These are phyloP conservation scores for Hydrolagus colliei DNA, from an alignment of 2,797 vertebrate species.

Conservation along the genomic window DNA sequence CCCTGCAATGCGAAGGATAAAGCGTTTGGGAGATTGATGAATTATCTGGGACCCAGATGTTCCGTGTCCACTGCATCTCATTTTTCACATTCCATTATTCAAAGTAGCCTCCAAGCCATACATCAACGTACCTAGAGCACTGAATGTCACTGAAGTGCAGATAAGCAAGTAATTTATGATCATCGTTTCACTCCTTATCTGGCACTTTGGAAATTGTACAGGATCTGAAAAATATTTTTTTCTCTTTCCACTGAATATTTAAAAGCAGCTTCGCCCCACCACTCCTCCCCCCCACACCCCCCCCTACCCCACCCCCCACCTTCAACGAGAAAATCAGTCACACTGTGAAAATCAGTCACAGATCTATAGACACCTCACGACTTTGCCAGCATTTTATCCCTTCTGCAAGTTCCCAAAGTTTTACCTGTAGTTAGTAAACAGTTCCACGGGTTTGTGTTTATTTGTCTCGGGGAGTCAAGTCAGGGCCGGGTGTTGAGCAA, in stretches of 20 bases:
- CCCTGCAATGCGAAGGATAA: background rate
- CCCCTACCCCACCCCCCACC: background rate
- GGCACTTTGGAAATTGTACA: constrained; percentile 10
- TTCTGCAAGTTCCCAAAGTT: background rate
- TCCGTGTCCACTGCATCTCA: constrained; percentile 18
- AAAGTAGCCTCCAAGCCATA: background rate
- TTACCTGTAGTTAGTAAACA: too few species aligned
- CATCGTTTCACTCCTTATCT: constrained; percentile 21
- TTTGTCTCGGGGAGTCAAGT: too few species aligned
- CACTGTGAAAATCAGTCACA: background rate
- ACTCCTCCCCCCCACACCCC: too few species aligned
- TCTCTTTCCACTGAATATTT: too few species aligned
- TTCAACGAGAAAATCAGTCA: background rate
- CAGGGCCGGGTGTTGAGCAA: background rate
- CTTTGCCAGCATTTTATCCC: background rate
- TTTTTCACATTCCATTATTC: constrained; percentile 31
- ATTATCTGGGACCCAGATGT: constrained; percentile 30
- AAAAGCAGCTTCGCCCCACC: background rate
- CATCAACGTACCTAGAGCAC: background rate
- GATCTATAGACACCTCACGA: background rate
- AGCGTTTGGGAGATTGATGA: constrained; percentile 22
- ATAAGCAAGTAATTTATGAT: constrained; percentile 29
- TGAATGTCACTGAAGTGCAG: constrained; percentile 24
- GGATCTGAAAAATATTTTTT: too few species aligned
- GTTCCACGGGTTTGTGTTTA: too few species aligned